phyloP scores from a whole-genome alignment of 2,797 vertebrate genomes.

The Benthosema pterotum region DNA sequence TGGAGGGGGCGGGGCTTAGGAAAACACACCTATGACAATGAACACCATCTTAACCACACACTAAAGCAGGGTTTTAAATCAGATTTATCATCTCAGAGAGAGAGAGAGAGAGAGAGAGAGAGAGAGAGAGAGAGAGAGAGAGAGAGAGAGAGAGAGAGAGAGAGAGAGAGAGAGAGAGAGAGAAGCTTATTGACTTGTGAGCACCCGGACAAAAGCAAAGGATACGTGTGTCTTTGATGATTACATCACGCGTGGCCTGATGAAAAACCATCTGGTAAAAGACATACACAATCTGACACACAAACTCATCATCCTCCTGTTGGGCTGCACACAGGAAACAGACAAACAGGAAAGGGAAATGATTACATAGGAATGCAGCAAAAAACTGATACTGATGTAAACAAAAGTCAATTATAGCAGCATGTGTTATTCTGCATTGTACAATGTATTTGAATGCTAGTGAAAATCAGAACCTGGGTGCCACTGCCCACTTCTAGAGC shows the following conservation, averaged over 20 bases:
- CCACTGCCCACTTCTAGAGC: too few species aligned
- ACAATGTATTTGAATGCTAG: too few species aligned
- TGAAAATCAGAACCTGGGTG: too few species aligned
- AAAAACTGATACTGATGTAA: too few species aligned
- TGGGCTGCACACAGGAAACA: slow-evolving; percentile 78
- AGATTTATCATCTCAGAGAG: too few species aligned
- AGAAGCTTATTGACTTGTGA: too few species aligned
- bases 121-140: too few species aligned
- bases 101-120: too few species aligned
- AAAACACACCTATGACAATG: slow-evolving; percentile 14
- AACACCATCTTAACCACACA: not conserved
- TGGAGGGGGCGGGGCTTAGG: slow-evolving; percentile 60
- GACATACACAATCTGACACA: slow-evolving; percentile 97
- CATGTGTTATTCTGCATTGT: too few species aligned
- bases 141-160: too few species aligned
- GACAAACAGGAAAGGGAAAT: not conserved
- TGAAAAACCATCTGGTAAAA: slow-evolving; percentile 99
- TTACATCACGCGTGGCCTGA: slow-evolving; percentile 96
- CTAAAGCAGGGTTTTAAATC: not conserved
- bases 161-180: too few species aligned
- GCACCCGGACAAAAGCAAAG: slow-evolving; percentile 56
- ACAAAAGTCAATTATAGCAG: too few species aligned
- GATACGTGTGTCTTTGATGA: slow-evolving; percentile 98
- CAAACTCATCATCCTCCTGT: slow-evolving; percentile 98
- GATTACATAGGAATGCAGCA: not conserved